A percentile compares a stretch with the other conserved stretches of the same genome.
phyloP scores from a whole-genome alignment of 30 jellyfish, hydroid and myxozoan genomes.

The Turritopsis rubra region DNA sequence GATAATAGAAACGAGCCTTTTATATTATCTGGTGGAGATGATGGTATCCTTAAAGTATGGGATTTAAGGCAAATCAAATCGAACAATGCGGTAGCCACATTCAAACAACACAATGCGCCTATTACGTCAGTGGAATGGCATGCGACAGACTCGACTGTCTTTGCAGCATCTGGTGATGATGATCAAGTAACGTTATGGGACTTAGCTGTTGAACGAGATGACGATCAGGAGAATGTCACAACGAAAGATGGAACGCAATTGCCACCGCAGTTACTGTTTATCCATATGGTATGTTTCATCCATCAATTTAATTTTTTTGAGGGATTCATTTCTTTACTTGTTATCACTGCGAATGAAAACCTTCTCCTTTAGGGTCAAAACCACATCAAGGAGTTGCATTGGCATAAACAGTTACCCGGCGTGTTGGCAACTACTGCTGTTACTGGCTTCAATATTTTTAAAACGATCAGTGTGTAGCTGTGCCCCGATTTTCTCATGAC shows the following conservation, averaged over 20 bases:
- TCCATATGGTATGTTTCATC: slow-evolving; percentile 73
- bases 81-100: slow-evolving; percentile 81
- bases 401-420: slow-evolving; percentile 91
- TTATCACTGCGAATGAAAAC: background rate
- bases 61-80: slow-evolving; percentile 79
- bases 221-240: slow-evolving; percentile 39
- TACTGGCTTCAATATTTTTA: slow-evolving; percentile 75
- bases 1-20: slow-evolving; percentile 76
- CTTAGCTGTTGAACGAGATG: slow-evolving; percentile 88
- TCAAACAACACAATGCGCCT: slow-evolving; percentile 92
- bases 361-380: slow-evolving; percentile 61
- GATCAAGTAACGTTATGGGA: slow-evolving; percentile 92
- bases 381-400: slow-evolving; percentile 86
- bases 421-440: slow-evolving; percentile 73
- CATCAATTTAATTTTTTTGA: background rate
- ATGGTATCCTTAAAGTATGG: slow-evolving; percentile 91
- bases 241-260: slow-evolving; percentile 42
- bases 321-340: background rate
- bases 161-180: slow-evolving; percentile 96
- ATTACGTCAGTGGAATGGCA: slow-evolving; percentile 99
- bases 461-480: slow-evolving; percentile 78
- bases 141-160: slow-evolving; percentile 80
- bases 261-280: slow-evolving; percentile 92
- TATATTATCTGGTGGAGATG: slow-evolving; percentile 93
- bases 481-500: background rate